Evolutionary conservation across 2,888 invertebrate genomes (phyloP).

Genomic region (Mactromeris polynyma): DNA sequence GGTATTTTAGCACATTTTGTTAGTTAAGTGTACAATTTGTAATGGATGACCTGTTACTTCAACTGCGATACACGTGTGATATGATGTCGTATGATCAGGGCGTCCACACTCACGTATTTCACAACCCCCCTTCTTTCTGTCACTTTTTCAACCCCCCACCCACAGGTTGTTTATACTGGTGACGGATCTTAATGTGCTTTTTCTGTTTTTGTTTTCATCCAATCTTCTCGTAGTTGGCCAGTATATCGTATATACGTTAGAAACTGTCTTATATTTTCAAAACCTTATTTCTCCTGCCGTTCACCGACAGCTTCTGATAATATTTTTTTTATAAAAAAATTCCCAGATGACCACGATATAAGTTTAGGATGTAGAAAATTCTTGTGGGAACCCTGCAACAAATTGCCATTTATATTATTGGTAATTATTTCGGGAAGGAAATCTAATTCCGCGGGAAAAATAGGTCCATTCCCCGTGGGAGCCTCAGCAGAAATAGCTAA

Average conservation of each 20-base stretch:
- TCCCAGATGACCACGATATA: not conserved
- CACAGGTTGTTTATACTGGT: not conserved
- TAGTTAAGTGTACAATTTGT: not conserved
- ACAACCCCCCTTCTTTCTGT: not conserved
- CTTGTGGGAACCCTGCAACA: not conserved
- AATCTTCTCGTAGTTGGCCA: not conserved
- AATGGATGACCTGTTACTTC: not conserved
- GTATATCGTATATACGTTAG: not conserved
- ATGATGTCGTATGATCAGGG: not conserved
- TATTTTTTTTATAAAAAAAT: not conserved
- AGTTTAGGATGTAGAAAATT: not conserved
- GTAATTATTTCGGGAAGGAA: not conserved
- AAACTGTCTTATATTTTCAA: not conserved
- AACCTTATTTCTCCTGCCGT: not conserved
- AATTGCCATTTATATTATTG: not conserved
- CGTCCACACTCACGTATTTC: not conserved
- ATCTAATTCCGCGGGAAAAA: not conserved
- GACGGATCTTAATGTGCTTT: not conserved
- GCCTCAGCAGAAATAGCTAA: not conserved
- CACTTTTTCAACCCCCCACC: not conserved
- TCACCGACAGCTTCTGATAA: not conserved
- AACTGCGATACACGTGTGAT: not conserved
- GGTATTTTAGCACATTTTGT: not conserved
- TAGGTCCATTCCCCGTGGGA: not conserved
- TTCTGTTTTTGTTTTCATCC: slow-evolving; percentile 10